Evolutionary conservation across 2,888 invertebrate genomes (phyloP).

Genomic region (Sphaerophoria rueppellii): DNA sequence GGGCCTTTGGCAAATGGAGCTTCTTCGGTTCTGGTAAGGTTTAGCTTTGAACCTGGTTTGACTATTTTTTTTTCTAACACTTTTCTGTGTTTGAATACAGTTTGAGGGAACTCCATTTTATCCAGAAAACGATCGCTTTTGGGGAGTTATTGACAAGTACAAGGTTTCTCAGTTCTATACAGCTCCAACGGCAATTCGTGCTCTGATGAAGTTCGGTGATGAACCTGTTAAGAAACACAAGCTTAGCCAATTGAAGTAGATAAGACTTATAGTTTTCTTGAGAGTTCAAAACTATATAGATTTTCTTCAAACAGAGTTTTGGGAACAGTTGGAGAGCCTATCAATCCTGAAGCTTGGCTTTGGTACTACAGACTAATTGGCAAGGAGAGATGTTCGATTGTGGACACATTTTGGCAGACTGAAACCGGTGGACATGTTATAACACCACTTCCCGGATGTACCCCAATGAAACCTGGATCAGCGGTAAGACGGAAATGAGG

Average conservation of each 20-base stretch:
- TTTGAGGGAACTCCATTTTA: slow-evolving; percentile 99
- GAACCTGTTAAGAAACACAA: slow-evolving; percentile 89
- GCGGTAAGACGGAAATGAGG: slow-evolving; percentile 86
- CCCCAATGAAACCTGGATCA: slow-evolving; percentile 98
- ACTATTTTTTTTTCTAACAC: slow-evolving; percentile 7
- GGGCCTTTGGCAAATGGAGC: slow-evolving; percentile 97
- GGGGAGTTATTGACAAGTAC: slow-evolving; percentile 96
- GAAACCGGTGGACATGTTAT: slow-evolving; percentile 99
- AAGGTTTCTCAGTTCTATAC: slow-evolving; percentile 98
- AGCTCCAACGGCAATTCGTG: slow-evolving; percentile 98
- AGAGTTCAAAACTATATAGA: background rate
- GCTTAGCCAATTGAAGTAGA: slow-evolving; percentile 80
- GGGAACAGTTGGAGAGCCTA: slow-evolving; percentile 99
- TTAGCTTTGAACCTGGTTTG: background rate
- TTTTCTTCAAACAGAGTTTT: slow-evolving; percentile 85
- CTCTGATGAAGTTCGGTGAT: slow-evolving; percentile 97
- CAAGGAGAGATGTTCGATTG: slow-evolving; percentile 92
- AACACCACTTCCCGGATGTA: slow-evolving; percentile 97
- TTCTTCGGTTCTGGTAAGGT: slow-evolving; percentile 93
- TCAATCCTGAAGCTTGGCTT: slow-evolving; percentile 98
- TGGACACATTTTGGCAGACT: slow-evolving; percentile 99
- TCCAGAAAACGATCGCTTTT: slow-evolving; percentile 96
- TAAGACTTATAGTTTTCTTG: slow-evolving; percentile 19
- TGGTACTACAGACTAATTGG: slow-evolving; percentile 96
- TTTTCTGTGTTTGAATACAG: slow-evolving; percentile 83